Base-by-base conservation (phyloP, 2,797 vertebrate genomes). In the Coilia nasus region DNA sequence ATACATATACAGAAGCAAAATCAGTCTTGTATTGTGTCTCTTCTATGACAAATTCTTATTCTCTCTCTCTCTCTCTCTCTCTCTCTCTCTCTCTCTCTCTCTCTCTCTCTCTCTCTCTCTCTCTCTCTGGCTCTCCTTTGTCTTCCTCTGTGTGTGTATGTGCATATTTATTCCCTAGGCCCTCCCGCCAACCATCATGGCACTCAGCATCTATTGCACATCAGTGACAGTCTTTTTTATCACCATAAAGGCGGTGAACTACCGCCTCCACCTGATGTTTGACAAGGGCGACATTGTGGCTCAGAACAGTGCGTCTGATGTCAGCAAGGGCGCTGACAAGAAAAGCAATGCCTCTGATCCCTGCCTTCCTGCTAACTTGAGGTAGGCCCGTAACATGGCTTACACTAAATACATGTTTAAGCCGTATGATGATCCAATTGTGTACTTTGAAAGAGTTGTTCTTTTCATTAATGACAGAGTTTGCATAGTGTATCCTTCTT, bases 191-290 rank as follows among this genome's bases (percentile, higher is more conserved):
- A 97, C 94, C 87, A 93, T 94, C 83, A 90, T 97, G 92, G 97
- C 96, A 3, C 92, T 97, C 88, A 96, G 97, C 90, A 96, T 98
- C 90, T 99, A 99, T 96, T 99, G 98, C 93, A 94, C 94, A 90
- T 96, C 90, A 3, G 97, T 99, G 93, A 97, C 97, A 0, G 60
- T 97, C 83, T 95, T 99, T 93, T 99, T 99, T 93, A 92, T 97
- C 81, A 83, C 96, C 85, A 98, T 99, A 93, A 99, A 99, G 90
- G 84, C 97, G 87, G 91, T 97, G 91, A 99, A 97, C 94, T 99
- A 98, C 83, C 96, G 97, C 81, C 95, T 99, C 35, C 98, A 99
- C 89, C 90, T 98, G 88, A 98, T 99, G 97, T 99, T 99, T 47
- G 97, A 99, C 60, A 94, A 96, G 91, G 98, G 97, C 0, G 97